Conservation (phyloP, 1,140 invertebrate species). For the Macrobrachium nipponense region DNA sequence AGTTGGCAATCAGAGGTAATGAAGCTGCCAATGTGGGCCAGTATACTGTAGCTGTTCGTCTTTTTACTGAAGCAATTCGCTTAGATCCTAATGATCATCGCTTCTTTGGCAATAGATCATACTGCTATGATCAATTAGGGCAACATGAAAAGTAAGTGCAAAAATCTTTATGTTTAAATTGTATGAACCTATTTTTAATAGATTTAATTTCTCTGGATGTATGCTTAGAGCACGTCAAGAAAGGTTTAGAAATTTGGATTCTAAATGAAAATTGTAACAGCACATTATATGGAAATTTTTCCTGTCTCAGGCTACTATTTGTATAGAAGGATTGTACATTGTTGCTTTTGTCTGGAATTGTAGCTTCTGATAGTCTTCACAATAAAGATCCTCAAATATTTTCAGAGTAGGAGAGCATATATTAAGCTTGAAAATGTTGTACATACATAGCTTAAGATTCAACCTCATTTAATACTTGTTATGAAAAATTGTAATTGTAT, state of each 20-base stretch:
- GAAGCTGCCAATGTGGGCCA: constrained; percentile 61
- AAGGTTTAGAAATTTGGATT: too few relatives aligned
- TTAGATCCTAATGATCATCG: constrained; percentile 60
- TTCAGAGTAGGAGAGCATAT: too few relatives aligned
- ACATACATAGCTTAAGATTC: too few relatives aligned
- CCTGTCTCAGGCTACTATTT: too few relatives aligned
- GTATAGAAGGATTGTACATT: too few relatives aligned
- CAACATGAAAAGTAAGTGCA: constrained; percentile 62
- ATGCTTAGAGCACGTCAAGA: neutral
- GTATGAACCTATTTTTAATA: neutral
- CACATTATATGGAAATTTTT: too few relatives aligned
- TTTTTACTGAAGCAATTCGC: constrained; percentile 61
- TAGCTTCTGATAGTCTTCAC: too few relatives aligned
- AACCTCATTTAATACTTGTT: too few relatives aligned
- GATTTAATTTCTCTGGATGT: neutral
- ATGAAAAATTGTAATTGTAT: neutral
- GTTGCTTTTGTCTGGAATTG: too few relatives aligned
- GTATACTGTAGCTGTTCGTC: constrained; percentile 56
- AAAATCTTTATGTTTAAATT: neutral
- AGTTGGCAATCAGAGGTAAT: constrained; percentile 60
- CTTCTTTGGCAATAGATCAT: constrained; percentile 64
- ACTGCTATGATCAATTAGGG: constrained; percentile 59
- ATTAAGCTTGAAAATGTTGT: too few relatives aligned
- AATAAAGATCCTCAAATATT: too few relatives aligned
- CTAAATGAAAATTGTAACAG: too few relatives aligned